phyloP scores from a whole-genome alignment of 2,797 vertebrate species.

The Cephalopachus bancanus region DNA sequence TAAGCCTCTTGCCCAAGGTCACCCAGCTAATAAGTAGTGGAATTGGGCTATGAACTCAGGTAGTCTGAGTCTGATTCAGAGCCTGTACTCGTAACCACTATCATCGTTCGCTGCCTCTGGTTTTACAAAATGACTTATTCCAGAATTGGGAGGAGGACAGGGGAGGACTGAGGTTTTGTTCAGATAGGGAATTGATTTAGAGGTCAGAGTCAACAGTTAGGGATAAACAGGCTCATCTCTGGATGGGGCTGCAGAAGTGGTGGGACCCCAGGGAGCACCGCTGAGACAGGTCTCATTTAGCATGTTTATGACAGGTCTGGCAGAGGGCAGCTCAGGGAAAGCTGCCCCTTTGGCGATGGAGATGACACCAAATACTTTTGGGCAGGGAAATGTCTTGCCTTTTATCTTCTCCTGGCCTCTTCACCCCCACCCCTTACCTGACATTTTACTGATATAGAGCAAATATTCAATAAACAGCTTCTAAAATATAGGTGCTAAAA shows the following conservation, averaged over 20 bases:
- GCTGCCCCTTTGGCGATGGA: conserved; percentile 13
- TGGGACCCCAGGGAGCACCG: conserved; percentile 72
- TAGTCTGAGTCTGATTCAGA: conserved; percentile 25
- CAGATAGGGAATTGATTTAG: conserved; percentile 82
- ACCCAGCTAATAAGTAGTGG: neutral
- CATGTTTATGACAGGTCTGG: conserved; percentile 83
- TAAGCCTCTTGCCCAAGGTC: conserved; percentile 1
- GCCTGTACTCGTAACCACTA: neutral
- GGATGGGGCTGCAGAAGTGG: conserved; percentile 60
- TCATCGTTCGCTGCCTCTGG: conserved; percentile 5
- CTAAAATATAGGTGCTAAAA: conserved; percentile 53
- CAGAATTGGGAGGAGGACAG: conserved; percentile 44
- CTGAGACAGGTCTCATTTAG: conserved; percentile 82
- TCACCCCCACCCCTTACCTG: neutral
- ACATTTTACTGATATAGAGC: neutral
- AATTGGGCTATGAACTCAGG: conserved; percentile 24
- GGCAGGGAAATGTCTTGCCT: conserved; percentile 61
- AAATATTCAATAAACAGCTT: conserved; percentile 33
- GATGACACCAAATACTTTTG: conserved; percentile 45
- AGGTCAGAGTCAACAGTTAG: conserved; percentile 78
- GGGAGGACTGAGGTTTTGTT: conserved; percentile 63
- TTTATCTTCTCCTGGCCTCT: neutral
- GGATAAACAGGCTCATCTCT: conserved; percentile 83
- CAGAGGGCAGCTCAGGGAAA: conserved; percentile 69
- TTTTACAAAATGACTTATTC: conserved; percentile 52